phyloP scores from a whole-genome alignment of 1,140 invertebrate species.

The Drosophila sp. region DNA sequence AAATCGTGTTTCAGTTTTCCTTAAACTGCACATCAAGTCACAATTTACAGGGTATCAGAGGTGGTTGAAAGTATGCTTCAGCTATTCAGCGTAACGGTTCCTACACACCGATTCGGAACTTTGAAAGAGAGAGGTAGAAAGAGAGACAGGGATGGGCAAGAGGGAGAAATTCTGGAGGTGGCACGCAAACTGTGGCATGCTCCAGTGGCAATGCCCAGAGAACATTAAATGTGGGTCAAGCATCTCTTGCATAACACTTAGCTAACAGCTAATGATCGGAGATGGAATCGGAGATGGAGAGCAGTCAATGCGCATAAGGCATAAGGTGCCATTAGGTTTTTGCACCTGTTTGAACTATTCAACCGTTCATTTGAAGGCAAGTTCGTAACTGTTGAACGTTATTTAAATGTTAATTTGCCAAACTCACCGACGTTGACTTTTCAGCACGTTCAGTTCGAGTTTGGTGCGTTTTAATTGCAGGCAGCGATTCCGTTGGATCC shows the following conservation, averaged over 20 bases:
- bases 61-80: constrained; percentile 3
- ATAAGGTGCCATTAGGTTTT: constrained; percentile 41
- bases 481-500: constrained; percentile 35
- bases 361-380: constrained; percentile 16
- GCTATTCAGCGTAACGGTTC: constrained; percentile 14
- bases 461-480: constrained; percentile 70
- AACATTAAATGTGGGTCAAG: constrained; percentile 72
- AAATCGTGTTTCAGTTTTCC: no score
- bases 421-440: constrained; percentile 52
- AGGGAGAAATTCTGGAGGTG: neutral
- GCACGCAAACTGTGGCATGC: constrained; percentile 56
- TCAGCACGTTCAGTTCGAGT: constrained; percentile 48
- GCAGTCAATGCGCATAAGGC: constrained; percentile 27
- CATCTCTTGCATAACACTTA: constrained; percentile 63
- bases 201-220: constrained; percentile 54
- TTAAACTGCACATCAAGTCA: neutral
- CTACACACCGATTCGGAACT: constrained; percentile 2
- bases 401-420: constrained; percentile 76
- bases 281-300: neutral
- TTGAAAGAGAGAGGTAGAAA: neutral
- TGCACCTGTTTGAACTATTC: constrained; percentile 37
- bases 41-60: neutral
- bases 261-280: constrained; percentile 43
- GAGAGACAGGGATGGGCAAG: neutral
- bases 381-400: constrained; percentile 51